Base-by-base conservation (phyloP, 2,113 vertebrate genomes). In the Tragelaphus buxtoni region DNA sequence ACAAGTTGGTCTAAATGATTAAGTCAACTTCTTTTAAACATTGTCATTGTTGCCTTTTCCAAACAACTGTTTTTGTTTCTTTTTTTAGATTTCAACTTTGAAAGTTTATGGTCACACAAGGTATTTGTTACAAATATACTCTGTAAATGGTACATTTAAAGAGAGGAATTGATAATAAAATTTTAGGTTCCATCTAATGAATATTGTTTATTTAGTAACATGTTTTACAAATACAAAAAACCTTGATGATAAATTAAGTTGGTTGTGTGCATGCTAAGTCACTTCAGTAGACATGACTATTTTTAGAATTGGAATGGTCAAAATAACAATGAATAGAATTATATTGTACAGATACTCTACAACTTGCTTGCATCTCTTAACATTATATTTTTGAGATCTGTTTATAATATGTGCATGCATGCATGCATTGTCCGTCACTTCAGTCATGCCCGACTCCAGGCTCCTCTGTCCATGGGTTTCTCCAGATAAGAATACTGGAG, bases 1-100 rank as follows among this genome's bases (percentile, higher is more conserved):
- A 8, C 24, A 77, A 93, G 39, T 10, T 77, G 51, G 7, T 5
- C 10, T 95, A 28, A 98, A 96, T 97, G 35, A 32, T 97, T 97
- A 98, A 96, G 98, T 92, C 51, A 96, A 84, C 65, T 88, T 61
- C 77, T 96, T 98, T 97, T 95, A 9, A 90, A 96, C 95, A 93
- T 85, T 65, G 11, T 51, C 26, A 24, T 90, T 96, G 91, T 97
- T 93, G 30, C 61, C 92, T 20, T 96, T 95, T 97, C 26, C 65
- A 4, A 96, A 97, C 79, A 87, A 4, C 22, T 87, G 20, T n/a
- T 82, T 81, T 53, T 58, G 22, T 58, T 58, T 58, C 56, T 58
- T 58, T 92, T 72, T 28, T 86, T n/a, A 45, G 56, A 58, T 89
- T 91, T 95, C 56, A 95, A 32, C 4, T 85, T 94, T 85, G 32